Evolutionary conservation across 1,140 invertebrate species (phyloP).

Genomic region (Polypedilum pembai): DNA sequence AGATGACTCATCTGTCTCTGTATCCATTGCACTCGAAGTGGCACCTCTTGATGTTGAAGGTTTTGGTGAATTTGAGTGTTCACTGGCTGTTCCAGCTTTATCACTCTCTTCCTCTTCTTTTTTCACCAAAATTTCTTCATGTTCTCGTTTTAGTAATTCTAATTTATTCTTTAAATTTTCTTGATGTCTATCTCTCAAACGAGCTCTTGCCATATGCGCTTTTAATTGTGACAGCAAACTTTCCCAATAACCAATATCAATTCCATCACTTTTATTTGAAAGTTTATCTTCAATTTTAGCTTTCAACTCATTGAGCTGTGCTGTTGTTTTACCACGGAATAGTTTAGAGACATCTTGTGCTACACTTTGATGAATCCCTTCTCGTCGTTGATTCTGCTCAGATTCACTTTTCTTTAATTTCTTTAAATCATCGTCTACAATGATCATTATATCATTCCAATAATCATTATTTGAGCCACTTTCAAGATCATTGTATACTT

Average conservation of each 20-base stretch:
- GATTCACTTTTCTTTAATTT: slow-evolving; percentile 72
- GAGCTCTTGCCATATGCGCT: slow-evolving; percentile 89
- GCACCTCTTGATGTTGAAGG: slow-evolving; percentile 34
- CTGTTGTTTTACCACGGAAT: slow-evolving; percentile 90
- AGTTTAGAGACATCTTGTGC: slow-evolving; percentile 74
- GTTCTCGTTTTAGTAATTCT: slow-evolving; percentile 80
- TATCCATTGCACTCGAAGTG: slow-evolving; percentile 22
- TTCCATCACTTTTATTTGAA: slow-evolving; percentile 70
- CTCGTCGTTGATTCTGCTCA: slow-evolving; percentile 59
- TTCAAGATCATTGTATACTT: slow-evolving; percentile 82
- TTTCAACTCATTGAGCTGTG: slow-evolving; percentile 76
- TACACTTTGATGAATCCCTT: slow-evolving; percentile 91
- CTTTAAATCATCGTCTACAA: slow-evolving; percentile 89
- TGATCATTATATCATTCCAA: slow-evolving; percentile 95
- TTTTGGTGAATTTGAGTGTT: slow-evolving; percentile 34
- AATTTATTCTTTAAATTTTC: slow-evolving; percentile 85
- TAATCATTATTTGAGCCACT: slow-evolving; percentile 82
- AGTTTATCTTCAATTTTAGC: slow-evolving; percentile 86
- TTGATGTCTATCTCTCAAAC: slow-evolving; percentile 87
- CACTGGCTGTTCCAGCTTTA: slow-evolving; percentile 31
- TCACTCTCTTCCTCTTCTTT: slow-evolving; percentile 41
- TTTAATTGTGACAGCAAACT: slow-evolving; percentile 85
- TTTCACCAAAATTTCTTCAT: slow-evolving; percentile 52
- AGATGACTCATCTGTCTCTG: not conserved
- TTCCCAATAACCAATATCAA: slow-evolving; percentile 98